phyloP scores from a whole-genome alignment of 2,888 invertebrate genomes.

The Cheilosia soror region DNA sequence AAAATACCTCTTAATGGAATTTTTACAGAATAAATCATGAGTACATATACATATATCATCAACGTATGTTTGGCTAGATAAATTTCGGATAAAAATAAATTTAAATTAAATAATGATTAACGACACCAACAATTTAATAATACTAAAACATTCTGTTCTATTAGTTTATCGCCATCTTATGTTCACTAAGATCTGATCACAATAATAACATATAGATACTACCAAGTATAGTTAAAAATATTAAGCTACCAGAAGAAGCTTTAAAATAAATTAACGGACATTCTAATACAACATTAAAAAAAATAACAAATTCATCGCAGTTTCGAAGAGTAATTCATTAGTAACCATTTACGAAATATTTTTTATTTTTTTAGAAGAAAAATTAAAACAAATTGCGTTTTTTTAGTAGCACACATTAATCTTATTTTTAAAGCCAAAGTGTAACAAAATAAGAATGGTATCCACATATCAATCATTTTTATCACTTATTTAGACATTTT shows the following conservation, averaged over 20 bases:
- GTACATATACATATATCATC: conserved; percentile 54
- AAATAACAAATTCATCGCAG: conserved; percentile 61
- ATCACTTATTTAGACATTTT: conserved; percentile 48
- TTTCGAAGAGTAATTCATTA: conserved; percentile 66
- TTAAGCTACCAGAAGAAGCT: conserved; percentile 77
- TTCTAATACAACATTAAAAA: conserved; percentile 51
- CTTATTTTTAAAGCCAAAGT: conserved; percentile 75
- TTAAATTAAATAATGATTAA: not conserved
- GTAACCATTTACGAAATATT: not conserved
- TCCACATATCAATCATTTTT: conserved; percentile 43
- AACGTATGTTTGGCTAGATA: conserved; percentile 46
- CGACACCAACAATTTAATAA: conserved; percentile 1
- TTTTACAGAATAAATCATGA: not conserved
- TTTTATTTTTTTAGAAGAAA: conserved; percentile 77
- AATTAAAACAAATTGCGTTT: conserved; percentile 80
- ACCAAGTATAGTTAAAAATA: conserved; percentile 36
- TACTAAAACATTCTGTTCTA: conserved; percentile 26
- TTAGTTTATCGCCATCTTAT: conserved; percentile 80
- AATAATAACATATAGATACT: conserved; percentile 72
- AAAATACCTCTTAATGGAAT: conserved; percentile 3
- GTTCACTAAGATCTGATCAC: conserved; percentile 83
- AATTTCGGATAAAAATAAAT: conserved; percentile 29
- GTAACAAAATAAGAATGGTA: conserved; percentile 42
- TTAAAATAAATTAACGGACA: conserved; percentile 62
- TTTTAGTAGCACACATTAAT: conserved; percentile 81